These are phyloP conservation scores for Bolinopsis microptera DNA, from an alignment of 37 sponge, comb jelly and placozoan genomes.

Conservation along the genomic window DNA sequence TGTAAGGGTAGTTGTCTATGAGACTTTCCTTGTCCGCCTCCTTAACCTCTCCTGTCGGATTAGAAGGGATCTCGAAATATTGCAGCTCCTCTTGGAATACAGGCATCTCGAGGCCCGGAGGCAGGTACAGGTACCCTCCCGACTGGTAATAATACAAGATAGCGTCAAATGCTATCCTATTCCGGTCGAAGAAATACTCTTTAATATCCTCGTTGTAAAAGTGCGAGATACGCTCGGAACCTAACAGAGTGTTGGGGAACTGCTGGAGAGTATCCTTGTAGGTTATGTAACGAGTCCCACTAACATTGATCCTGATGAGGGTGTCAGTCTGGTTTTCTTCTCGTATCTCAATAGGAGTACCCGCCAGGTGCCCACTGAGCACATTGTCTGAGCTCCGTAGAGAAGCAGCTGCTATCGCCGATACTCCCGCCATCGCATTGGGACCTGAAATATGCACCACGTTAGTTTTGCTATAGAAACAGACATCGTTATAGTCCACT, in stretches of 20 bases:
- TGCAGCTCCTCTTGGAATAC: slow-evolving; percentile 62
- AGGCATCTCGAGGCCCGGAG: slow-evolving; percentile 62
- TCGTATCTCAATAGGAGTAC: slow-evolving; percentile 45
- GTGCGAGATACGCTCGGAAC: background rate
- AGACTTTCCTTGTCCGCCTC: slow-evolving; percentile 33
- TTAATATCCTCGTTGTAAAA: slow-evolving; percentile 58
- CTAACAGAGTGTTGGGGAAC: slow-evolving; percentile 62
- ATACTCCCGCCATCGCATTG: slow-evolving; percentile 61
- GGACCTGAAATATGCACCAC: slow-evolving; percentile 39
- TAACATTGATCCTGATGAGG: slow-evolving; percentile 60
- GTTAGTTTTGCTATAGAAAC: too few species aligned
- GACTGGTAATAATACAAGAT: slow-evolving; percentile 61
- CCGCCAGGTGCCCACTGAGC: slow-evolving; percentile 20
- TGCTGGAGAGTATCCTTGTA: slow-evolving; percentile 55
- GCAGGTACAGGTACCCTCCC: slow-evolving; percentile 62
- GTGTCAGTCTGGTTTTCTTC: slow-evolving; percentile 61
- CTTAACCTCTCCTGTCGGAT: background rate
- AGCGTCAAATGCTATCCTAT: slow-evolving; percentile 60
- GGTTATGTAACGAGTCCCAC: slow-evolving; percentile 60
- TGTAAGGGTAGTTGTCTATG: slow-evolving; percentile 32
- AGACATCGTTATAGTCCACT: too few species aligned
- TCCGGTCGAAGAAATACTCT: slow-evolving; percentile 60
- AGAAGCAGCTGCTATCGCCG: slow-evolving; percentile 62
- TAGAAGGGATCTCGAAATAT: slow-evolving; percentile 61
- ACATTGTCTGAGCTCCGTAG: slow-evolving; percentile 33